Evolutionary conservation across 2,888 invertebrate species (phyloP), one percentile per base, ranked within the genome.

Genomic region (Brachypterus glaber): DNA sequence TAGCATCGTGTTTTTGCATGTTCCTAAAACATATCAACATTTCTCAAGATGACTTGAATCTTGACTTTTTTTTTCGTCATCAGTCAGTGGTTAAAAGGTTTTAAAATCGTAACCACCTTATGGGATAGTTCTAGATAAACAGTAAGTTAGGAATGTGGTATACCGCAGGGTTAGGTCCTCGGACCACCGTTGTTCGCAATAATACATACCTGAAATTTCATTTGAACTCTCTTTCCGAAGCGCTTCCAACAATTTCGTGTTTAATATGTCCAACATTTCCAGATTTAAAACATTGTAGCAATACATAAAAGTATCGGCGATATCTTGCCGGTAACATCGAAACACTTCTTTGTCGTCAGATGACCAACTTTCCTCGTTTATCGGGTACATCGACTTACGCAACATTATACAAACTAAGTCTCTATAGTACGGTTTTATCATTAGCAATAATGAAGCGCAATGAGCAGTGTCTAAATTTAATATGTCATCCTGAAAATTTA

Each of bases 261-360:
- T 77, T 46, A 91, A 71, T 37, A 83, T 73, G 43, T 77, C 69
- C 49, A 90, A 67, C 55, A 89, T 76, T 57, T 77, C 74, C 27
- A 79, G 74, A 45, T 82, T 77, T n/a, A 92, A 67, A 4, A 92
- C 78, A 51, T 79, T 80, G 65, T 82, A 87, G 63, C 90, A 88
- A 62, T 91, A 90, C 72, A 86, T 81, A 37, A 60, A 63, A 3
- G 65, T 66, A 44, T 66, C 65, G 2, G 62, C 58, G 11, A 64
- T 58, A 38, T 66, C 65, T 45, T 62, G 59, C 4, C 62, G 48
- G 36, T 62, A 62, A 63, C 90, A 90, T 8, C 92, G 72, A 56
- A 92, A 80, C 32, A 82, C 71, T 63, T 95, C 93, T 41, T 80
- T 75, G 55, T 93, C 92, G 48, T 92, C 90, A 17, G 76, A 68